Conservation (phyloP, 2,797 vertebrate species). For the Sebastes minor region DNA sequence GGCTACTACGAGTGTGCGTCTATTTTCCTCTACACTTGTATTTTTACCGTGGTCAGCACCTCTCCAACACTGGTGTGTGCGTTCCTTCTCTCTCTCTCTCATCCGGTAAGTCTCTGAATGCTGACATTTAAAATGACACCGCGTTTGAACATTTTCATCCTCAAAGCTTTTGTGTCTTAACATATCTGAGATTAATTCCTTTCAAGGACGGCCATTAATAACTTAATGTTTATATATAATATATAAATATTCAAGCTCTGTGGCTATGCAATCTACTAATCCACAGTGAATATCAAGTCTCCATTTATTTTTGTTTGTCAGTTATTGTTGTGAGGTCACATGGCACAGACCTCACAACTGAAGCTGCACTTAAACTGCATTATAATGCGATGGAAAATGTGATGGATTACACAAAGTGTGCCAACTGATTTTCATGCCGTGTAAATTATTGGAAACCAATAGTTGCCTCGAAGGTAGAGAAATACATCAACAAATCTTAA, state of each 20-base stretch:
- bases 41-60: not conserved
- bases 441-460: not conserved
- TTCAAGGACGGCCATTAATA: not conserved
- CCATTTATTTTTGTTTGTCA: not conserved
- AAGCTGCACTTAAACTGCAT: not conserved
- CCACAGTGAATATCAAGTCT: not conserved
- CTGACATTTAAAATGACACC: not conserved
- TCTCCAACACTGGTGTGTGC: not conserved
- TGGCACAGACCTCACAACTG: not conserved
- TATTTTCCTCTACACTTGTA: not conserved
- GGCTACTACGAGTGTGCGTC: rapidly evolving
- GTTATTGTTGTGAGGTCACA: not conserved
- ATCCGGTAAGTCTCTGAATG: not conserved
- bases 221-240: not conserved
- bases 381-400: not conserved
- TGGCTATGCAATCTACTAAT: not conserved
- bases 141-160: not conserved
- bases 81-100: not conserved
- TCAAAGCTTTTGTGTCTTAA: not conserved
- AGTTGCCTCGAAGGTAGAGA: not conserved
- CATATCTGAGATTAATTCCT: too few relatives aligned
- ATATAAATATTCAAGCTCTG: not conserved
- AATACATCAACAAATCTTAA: not conserved
- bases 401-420: not conserved
- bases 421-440: not conserved